Evolutionary conservation across 92 coral and sea anemone genomes (phyloP).

Genomic region (Parazoanthus darwini): DNA sequence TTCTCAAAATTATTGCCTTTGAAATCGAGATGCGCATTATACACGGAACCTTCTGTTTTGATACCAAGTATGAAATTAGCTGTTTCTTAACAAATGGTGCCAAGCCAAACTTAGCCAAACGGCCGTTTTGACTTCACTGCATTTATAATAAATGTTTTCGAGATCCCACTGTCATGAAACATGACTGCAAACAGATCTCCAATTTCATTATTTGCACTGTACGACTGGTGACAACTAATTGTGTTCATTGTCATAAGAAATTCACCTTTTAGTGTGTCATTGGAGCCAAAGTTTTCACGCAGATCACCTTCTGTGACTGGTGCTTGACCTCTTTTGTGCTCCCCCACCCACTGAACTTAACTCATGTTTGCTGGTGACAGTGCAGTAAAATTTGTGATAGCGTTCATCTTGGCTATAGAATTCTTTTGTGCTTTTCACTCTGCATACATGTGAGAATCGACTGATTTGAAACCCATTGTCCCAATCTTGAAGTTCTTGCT

Average conservation of each 20-base stretch:
- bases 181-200: conserved; percentile 12
- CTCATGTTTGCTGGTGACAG: neutral
- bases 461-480: no score
- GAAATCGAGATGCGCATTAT: no score
- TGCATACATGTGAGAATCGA: no score
- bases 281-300: no score
- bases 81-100: no score
- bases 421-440: neutral
- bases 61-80: no score
- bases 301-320: no score
- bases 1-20: no score
- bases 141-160: neutral
- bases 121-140: no score
- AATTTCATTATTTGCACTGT: neutral
- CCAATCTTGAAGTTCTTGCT: no score
- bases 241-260: neutral
- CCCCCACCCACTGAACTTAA: conserved; percentile 8
- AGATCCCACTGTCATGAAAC: conserved; percentile 28
- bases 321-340: neutral
- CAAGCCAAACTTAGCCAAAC: no score
- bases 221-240: neutral
- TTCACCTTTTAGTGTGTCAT: neutral
- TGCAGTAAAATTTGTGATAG: neutral
- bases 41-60: no score
- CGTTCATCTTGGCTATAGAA: conserved; percentile 18